Percentiles rank a stretch among this genome's conserved stretches.
phyloP scores from a whole-genome alignment of 2,888 invertebrate species.

The Nemurella pictetii region DNA sequence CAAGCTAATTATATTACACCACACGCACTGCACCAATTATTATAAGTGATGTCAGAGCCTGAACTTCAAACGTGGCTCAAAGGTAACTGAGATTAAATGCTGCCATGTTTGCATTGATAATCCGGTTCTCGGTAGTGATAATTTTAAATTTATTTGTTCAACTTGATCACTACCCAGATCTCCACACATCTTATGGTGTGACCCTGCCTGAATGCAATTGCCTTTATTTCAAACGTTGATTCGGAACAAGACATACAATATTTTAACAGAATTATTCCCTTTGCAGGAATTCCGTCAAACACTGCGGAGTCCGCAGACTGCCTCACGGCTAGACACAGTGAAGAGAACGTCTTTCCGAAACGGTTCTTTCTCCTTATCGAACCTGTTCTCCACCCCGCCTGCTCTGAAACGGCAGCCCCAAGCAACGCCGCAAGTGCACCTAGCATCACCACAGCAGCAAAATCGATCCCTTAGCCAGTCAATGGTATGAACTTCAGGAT shows the following conservation, averaged over 20 bases:
- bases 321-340: conserved; percentile 49
- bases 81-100: too few relatives aligned
- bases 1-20: too few relatives aligned
- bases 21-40: too few relatives aligned
- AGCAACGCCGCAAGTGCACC: not conserved
- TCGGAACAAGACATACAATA: not conserved
- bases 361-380: conserved; percentile 50
- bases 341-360: conserved; percentile 50
- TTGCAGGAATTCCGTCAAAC: conserved; percentile 67
- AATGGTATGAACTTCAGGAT: not conserved
- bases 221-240: too few relatives aligned
- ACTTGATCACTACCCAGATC: too few relatives aligned
- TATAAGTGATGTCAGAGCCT: too few relatives aligned
- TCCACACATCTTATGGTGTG: too few relatives aligned
- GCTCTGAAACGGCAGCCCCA: conserved; percentile 30
- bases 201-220: not conserved
- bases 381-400: conserved; percentile 49
- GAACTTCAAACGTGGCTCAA: too few relatives aligned
- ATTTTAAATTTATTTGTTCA: too few relatives aligned
- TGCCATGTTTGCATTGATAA: too few relatives aligned
- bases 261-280: conserved; percentile 36
- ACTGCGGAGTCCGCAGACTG: conserved; percentile 59
- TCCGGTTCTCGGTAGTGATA: too few relatives aligned
- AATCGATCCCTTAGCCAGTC: not conserved
- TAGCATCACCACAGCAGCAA: not conserved